Percentiles rank a stretch among this genome's conserved stretches.
These are phyloP conservation scores for Umimayanthus chanpuru DNA, from an alignment of 92 coral and sea anemone species.

Conservation along the genomic window DNA sequence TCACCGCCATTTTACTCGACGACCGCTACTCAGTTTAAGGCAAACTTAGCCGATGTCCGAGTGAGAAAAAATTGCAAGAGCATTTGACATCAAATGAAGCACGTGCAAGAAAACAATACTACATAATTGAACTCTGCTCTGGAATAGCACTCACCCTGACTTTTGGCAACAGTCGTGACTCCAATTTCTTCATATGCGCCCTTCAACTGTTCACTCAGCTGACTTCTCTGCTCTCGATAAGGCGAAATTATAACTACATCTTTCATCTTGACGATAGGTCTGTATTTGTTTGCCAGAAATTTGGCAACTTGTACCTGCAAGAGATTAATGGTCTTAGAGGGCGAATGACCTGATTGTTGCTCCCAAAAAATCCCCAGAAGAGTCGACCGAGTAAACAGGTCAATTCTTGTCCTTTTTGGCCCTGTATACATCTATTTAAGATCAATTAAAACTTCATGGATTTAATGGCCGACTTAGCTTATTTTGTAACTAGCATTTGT, in stretches of 20 bases:
- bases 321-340: not conserved
- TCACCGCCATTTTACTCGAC: too few relatives aligned
- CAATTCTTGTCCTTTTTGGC: too few relatives aligned
- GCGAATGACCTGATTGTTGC: not conserved
- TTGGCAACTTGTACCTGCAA: slow-evolving; percentile 77
- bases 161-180: slow-evolving; percentile 79
- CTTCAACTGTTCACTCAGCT: slow-evolving; percentile 57
- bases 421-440: too few relatives aligned
- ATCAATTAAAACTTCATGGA: too few relatives aligned
- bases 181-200: slow-evolving; percentile 67
- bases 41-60: not conserved
- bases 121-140: not conserved
- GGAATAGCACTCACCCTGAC: slow-evolving; percentile 65
- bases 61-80: not conserved
- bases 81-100: not conserved
- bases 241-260: slow-evolving; percentile 76
- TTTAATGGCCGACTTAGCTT: too few relatives aligned
- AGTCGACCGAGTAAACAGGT: too few relatives aligned
- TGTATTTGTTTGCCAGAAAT: slow-evolving; percentile 60
- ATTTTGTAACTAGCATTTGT: too few relatives aligned
- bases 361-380: too few relatives aligned
- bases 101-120: not conserved
- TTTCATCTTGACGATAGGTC: slow-evolving; percentile 33
- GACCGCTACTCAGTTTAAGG: too few relatives aligned
- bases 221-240: slow-evolving; percentile 76